Base-by-base conservation (phyloP, 2,888 invertebrate species). In the Tholera decimalis region DNA sequence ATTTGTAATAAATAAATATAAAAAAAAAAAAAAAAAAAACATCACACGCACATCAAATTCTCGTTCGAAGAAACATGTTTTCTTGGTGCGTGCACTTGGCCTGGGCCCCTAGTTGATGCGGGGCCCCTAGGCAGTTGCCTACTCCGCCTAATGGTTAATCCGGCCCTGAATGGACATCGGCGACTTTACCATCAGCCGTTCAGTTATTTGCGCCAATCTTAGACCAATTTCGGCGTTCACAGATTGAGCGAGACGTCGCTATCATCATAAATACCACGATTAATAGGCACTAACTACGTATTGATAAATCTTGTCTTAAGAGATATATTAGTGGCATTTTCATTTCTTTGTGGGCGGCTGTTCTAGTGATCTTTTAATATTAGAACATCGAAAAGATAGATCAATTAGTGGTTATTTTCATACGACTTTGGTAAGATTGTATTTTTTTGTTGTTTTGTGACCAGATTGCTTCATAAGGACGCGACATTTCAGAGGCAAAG, bases 261-360 rank as follows among this genome's bases (percentile, higher is more conserved):
- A 43, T 62, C 30, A 15, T 7, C 13, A 15, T 1, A 39, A 56
- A 71, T 60, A 60, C 30, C 54, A 28, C 43, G 37, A 56, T 62
- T 51, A 77, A 64, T 56, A 60, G 39, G 7, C 58, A 28, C 56
- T 65, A 46, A 53, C 44, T 43, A 18, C 37, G n/a, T 30, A 39
- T 50, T 37, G 18, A 24, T 50, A 54, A 68, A 78, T 59, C 55
- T 56, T 22, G 9, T 35, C 20, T n/a, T 33, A 13, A 11, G 7
- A 62, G 24, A 58, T 30, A 9, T 37, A 53, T 49, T 46, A 63
- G 13, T 55, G 47, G 37, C 59, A 37, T 8, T 73, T 64, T 69
- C 44, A 54, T 51, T 46, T 4, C 46, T 62, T 39, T 54, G 13
- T 20, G 4, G 0, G 15, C n/a, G 15, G 24, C 24, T 13, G 18